Conservation (phyloP, 2,797 vertebrate genomes). For the Rhadinocentrus ornatus region DNA sequence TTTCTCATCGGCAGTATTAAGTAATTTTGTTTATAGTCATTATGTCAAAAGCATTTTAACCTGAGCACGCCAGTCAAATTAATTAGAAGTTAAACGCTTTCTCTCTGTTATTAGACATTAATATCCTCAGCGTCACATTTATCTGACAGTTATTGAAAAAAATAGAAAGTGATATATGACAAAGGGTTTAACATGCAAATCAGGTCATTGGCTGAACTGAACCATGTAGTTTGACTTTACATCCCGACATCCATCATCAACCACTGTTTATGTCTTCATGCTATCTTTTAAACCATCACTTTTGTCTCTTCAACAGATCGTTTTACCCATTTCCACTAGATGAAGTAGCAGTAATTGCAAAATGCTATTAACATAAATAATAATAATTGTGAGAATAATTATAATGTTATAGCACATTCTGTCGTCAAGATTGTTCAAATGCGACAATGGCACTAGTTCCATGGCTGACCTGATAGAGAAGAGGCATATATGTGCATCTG, state of each 20-base stretch:
- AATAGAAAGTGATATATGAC: background rate
- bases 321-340: background rate
- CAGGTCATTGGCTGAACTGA: background rate
- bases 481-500: slow-evolving; percentile 4
- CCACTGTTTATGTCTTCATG: background rate
- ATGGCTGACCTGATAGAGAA: background rate
- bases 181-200: background rate
- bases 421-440: background rate
- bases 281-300: background rate
- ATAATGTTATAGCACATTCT: background rate
- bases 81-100: background rate
- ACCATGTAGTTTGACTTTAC: background rate
- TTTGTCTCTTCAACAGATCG: background rate
- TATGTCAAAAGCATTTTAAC: background rate
- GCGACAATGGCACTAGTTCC: background rate
- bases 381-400: background rate
- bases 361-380: background rate
- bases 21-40: background rate
- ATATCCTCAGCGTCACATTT: background rate
- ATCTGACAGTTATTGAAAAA: background rate
- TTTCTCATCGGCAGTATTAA: background rate
- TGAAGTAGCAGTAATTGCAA: background rate
- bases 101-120: background rate
- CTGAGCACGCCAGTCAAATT: background rate
- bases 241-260: background rate